Percentiles rank a stretch among this genome's conserved stretches.
phyloP scores from a whole-genome alignment of 2,113 vertebrate species.

The Enhydra lutris region DNA sequence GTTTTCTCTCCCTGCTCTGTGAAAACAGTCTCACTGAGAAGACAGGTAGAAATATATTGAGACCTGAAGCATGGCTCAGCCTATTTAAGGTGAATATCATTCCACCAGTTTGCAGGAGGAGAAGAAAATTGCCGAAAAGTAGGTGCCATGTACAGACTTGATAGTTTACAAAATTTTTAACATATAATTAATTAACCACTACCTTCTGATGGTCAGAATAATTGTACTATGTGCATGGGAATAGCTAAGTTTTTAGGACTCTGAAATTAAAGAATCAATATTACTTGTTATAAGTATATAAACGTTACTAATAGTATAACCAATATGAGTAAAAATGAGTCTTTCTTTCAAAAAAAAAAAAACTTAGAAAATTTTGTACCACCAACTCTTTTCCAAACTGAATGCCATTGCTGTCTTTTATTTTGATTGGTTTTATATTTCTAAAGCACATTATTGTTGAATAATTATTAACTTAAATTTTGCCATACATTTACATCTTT shows the following conservation, averaged over 20 bases:
- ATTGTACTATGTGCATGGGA: neutral
- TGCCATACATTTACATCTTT: neutral
- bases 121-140: neutral
- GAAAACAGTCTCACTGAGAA: neutral
- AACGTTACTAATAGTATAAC: neutral
- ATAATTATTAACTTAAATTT: conserved; percentile 3
- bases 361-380: neutral
- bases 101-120: neutral
- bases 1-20: neutral
- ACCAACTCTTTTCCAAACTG: neutral
- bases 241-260: neutral
- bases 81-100: neutral
- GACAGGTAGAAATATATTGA: neutral
- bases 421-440: neutral
- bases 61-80: neutral
- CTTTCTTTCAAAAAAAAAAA: neutral
- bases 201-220: neutral
- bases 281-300: neutral
- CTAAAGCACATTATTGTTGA: neutral
- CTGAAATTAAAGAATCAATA: neutral
- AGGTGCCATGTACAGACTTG: neutral
- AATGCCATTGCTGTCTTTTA: neutral
- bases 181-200: neutral
- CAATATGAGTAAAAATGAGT: neutral
- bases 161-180: neutral